Evolutionary conservation across 1,140 invertebrate species (phyloP).

Genomic region (Pentalonia nigronervosa): DNA sequence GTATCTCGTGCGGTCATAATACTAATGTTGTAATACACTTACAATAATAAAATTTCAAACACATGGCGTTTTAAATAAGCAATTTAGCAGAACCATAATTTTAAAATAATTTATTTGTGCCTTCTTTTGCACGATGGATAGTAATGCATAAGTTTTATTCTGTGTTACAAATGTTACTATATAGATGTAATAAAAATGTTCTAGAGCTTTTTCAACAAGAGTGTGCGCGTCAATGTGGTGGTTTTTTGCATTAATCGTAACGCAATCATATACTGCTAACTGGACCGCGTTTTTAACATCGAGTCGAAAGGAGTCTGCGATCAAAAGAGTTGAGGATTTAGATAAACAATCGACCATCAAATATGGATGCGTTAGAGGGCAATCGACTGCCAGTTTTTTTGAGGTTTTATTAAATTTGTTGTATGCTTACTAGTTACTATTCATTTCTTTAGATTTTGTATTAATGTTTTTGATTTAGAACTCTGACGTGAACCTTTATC

Average conservation of each 20-base stretch:
- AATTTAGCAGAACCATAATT: not conserved
- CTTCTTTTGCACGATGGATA: not conserved
- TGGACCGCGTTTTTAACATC: constrained; percentile 96
- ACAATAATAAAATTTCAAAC: not conserved
- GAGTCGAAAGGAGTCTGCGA: constrained; percentile 94
- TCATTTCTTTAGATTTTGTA: not conserved
- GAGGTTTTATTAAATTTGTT: constrained; percentile 69
- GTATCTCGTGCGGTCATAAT: not conserved
- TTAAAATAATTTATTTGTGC: not conserved
- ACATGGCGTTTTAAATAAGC: not conserved
- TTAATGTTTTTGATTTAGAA: not conserved
- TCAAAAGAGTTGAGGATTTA: constrained; percentile 93
- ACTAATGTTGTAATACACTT: not conserved
- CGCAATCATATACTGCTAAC: constrained; percentile 98
- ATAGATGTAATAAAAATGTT: not conserved
- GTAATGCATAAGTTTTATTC: no score
- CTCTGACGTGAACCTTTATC: constrained; percentile 78
- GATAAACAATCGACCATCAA: constrained; percentile 96
- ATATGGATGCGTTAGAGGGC: constrained; percentile 91
- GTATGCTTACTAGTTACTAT: not conserved
- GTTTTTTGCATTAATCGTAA: constrained; percentile 99
- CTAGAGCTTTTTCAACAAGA: constrained; percentile 83
- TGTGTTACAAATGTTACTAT: not conserved
- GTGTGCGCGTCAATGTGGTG: constrained; percentile 95
- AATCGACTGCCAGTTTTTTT: constrained; percentile 91